Evolutionary conservation across 2,888 invertebrate genomes (phyloP).

Genomic region (Tuta absoluta): DNA sequence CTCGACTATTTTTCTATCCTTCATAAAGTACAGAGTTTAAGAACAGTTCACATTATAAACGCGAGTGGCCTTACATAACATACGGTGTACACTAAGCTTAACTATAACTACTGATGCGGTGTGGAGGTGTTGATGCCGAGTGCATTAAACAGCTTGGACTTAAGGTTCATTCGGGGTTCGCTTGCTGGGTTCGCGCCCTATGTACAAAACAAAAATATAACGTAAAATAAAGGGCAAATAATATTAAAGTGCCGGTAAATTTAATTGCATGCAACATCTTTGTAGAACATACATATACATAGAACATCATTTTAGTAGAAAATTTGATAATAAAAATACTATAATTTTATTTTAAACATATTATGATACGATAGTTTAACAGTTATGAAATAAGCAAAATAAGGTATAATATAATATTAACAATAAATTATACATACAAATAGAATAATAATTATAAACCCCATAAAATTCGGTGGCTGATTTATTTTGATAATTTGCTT

Average conservation of each 20-base stretch:
- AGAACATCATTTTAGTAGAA: too few relatives aligned
- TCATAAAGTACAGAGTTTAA: slow-evolving; percentile 31
- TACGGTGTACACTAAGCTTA: slow-evolving; percentile 24
- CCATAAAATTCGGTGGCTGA: neutral
- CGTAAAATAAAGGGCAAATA: slow-evolving; percentile 63
- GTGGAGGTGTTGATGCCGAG: slow-evolving; percentile 87
- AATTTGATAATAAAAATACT: too few relatives aligned
- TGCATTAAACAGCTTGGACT: slow-evolving; percentile 92
- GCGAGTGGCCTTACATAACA: slow-evolving; percentile 46
- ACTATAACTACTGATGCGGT: slow-evolving; percentile 66
- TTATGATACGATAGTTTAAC: neutral
- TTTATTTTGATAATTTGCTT: neutral
- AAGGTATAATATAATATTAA: neutral
- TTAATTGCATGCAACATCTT: too few relatives aligned
- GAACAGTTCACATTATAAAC: slow-evolving; percentile 44
- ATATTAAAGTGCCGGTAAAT: slow-evolving; percentile 37
- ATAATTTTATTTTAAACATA: neutral
- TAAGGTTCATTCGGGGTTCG: slow-evolving; percentile 88
- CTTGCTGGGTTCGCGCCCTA: slow-evolving; percentile 85
- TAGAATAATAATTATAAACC: neutral
- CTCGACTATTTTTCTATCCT: neutral
- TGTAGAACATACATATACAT: too few relatives aligned
- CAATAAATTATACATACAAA: neutral
- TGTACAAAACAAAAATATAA: slow-evolving; percentile 76
- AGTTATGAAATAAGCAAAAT: neutral